Conservation (phyloP, 2,888 invertebrate species). For the Argyra leucocephala region DNA sequence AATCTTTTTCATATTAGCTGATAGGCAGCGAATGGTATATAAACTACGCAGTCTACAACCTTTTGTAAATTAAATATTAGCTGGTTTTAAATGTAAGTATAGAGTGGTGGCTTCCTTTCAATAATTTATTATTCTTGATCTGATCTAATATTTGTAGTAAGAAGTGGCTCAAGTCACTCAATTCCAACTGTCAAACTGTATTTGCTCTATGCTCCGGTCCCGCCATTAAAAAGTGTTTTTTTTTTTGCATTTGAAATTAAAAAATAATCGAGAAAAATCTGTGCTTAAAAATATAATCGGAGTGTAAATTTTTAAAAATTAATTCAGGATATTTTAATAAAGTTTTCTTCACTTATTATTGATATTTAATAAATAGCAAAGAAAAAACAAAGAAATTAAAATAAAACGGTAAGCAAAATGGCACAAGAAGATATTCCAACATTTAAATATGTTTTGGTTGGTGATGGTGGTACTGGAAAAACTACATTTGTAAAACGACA, state of each 20-base stretch:
- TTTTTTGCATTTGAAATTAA: neutral
- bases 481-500: slow-evolving; percentile 99
- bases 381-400: neutral
- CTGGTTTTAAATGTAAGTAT: no score
- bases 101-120: no score
- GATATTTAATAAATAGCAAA: neutral
- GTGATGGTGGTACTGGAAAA: slow-evolving; percentile 99
- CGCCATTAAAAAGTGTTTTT: neutral
- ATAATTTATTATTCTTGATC: no score
- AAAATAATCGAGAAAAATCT: slow-evolving; percentile 1
- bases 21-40: no score
- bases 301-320: neutral
- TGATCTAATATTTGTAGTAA: no score
- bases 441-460: slow-evolving; percentile 94
- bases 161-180: no score
- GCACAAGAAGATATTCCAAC: slow-evolving; percentile 77
- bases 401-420: slow-evolving; percentile 43
- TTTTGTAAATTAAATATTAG: no score
- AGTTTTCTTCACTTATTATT: neutral
- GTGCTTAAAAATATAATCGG: neutral
- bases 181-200: neutral
- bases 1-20: no score
- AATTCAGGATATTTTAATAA: neutral
- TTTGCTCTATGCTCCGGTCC: neutral
- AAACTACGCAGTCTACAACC: no score